A percentile compares a stretch with the other conserved stretches of the same genome.
These are phyloP conservation scores for Athrips mouffetella DNA, from an alignment of 2,888 invertebrate genomes.

Conservation along the genomic window DNA sequence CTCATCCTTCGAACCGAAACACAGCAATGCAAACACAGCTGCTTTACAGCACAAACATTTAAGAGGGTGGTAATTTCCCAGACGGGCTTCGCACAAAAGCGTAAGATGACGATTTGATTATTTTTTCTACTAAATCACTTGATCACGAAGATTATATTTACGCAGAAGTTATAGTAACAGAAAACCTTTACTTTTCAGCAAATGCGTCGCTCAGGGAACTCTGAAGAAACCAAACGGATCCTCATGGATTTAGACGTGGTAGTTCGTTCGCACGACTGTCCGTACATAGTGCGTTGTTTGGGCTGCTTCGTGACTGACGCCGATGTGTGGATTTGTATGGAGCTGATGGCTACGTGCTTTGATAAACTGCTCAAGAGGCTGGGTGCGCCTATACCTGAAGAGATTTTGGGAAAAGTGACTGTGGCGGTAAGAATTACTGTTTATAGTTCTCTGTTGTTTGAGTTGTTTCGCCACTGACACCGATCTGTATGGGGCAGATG, in stretches of 20 bases:
- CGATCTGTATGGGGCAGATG: slow-evolving; percentile 99
- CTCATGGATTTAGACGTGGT: slow-evolving; percentile 99
- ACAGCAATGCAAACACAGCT: no score
- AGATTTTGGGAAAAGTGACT: slow-evolving; percentile 97
- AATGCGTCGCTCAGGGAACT: slow-evolving; percentile 98
- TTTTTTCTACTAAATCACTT: no score
- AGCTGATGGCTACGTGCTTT: slow-evolving; percentile 98
- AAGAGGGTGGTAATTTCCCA: no score
- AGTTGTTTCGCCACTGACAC: slow-evolving; percentile 98
- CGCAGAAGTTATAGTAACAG: no score
- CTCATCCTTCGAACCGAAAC: no score
- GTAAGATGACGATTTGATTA: no score
- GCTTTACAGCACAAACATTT: no score
- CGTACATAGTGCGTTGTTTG: slow-evolving; percentile 96
- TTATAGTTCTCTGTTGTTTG: no score
- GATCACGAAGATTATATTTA: no score
- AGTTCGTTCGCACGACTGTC: slow-evolving; percentile 97
- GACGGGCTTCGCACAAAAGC: no score
- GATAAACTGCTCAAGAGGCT: slow-evolving; percentile 95
- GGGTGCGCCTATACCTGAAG: slow-evolving; percentile 95
- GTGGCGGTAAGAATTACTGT: slow-evolving; percentile 89
- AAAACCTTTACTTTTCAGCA: slow-evolving; percentile 80
- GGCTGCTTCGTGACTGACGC: slow-evolving; percentile 98
- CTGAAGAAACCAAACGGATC: slow-evolving; percentile 98
- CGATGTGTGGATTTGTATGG: slow-evolving; percentile 99